A percentile compares a stretch with the other conserved stretches of the same genome.
Evolutionary conservation across 2,113 vertebrate species (phyloP).

Genomic region (Azemiops feae): DNA sequence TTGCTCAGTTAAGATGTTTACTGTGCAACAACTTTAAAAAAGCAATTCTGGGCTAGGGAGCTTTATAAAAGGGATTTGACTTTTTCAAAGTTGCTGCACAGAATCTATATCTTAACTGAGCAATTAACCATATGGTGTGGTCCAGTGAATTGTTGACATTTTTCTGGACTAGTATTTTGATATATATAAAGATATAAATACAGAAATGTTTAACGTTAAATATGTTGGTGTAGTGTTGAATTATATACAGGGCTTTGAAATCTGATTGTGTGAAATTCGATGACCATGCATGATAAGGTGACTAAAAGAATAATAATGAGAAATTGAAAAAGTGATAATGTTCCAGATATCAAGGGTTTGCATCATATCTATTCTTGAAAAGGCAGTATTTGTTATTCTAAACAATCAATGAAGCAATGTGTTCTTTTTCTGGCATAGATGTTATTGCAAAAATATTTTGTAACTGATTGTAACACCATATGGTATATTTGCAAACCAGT

Average conservation of each 20-base stretch:
- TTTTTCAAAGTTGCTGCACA: neutral
- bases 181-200: too few species aligned
- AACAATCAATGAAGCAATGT: neutral
- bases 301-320: neutral
- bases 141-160: neutral
- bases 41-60: neutral
- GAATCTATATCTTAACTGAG: neutral
- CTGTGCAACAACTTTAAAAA: neutral
- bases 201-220: too few species aligned
- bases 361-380: neutral
- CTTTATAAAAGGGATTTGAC: neutral
- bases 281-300: neutral
- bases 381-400: neutral
- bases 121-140: neutral
- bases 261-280: neutral
- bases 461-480: neutral
- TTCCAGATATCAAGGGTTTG: neutral
- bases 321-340: neutral
- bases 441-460: neutral
- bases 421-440: neutral
- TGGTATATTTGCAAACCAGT: neutral
- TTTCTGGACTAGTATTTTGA: too few species aligned
- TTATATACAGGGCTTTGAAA: too few species aligned
- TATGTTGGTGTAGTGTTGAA: too few species aligned
- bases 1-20: neutral